Evolutionary conservation across 1,140 invertebrate genomes (phyloP), one percentile per base, ranked within the genome.

Genomic region (Papilio glaucus): DNA sequence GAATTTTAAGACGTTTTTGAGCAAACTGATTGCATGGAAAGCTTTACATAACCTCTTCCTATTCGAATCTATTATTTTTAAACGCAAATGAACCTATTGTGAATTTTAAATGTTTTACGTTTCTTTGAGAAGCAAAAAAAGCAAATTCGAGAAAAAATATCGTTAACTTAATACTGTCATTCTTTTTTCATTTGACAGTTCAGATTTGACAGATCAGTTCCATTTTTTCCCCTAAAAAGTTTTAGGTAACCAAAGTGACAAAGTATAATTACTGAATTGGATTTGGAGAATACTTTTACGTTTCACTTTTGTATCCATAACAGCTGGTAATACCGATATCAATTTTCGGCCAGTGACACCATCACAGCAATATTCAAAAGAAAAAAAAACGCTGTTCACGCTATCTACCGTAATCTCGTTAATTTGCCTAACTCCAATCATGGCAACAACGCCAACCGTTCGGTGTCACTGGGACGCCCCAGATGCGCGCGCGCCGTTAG

Each of bases 381-480:
- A 60, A 29, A 41, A 67, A 41, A 67, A 29, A 38, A 41, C 9
- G 41, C 12, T 67, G 21, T 67, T 69, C 67, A 69, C 67, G 67
- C 67, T 33, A 69, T 69, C 13, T 69, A 69, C 67, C 67, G 67
- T n/a, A 69, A 69, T 53, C 10, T 65, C 8, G 29, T 33, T 18
- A 65, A 39, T 39, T 69, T 69, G 26, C n/a, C 67, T 69, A 49
- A 53, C 67, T 45, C 42, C 6, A 24, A 68, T 33, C 61, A 39
- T 15, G 2, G 21, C 7, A 15, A 12, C 15, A n/a, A 38, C 29
- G 29, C 29, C 2, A 33, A 33, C 2, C 29, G 6, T 77, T 86
- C 80, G 81, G 84, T 89, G 89, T 91, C 86, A 91, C 85, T 90
- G 80, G 86, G 87, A 60, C 85, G 85, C 78, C 83, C 86, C 84